phyloP scores from a whole-genome alignment of 2,797 vertebrate genomes.

The Esox masquinongy region DNA sequence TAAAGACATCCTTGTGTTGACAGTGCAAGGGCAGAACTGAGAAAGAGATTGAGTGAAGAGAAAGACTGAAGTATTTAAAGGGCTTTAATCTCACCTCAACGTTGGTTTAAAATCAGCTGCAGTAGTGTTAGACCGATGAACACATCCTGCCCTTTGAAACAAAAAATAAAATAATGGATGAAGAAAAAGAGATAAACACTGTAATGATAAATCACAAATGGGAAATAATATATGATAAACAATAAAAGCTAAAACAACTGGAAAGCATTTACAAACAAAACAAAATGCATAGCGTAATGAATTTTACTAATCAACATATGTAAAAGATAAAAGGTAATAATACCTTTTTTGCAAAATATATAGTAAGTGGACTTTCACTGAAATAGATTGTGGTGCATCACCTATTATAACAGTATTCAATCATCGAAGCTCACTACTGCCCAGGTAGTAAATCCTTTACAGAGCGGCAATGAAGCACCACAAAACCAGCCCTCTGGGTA shows the following conservation, averaged over 20 bases:
- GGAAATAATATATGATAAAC: background rate
- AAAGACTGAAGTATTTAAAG: background rate
- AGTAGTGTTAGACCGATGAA: constrained; percentile 72
- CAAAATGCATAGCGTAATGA: background rate
- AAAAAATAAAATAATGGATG: constrained; percentile 36
- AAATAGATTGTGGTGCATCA: background rate
- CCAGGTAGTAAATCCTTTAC: background rate
- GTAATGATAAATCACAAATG: background rate
- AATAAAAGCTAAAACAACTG: constrained; percentile 12
- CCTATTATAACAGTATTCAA: background rate
- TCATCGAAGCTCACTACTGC: background rate
- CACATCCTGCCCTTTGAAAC: constrained; percentile 65
- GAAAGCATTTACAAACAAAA: background rate
- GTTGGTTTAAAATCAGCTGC: constrained; percentile 66
- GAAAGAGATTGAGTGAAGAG: background rate
- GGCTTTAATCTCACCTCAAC: constrained; percentile 58
- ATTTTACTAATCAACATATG: too few species aligned
- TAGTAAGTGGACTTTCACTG: background rate
- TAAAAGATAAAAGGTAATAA: background rate
- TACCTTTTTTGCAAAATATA: background rate
- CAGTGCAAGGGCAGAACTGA: background rate
- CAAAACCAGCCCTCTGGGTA: background rate
- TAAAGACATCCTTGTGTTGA: background rate
- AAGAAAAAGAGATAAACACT: constrained; percentile 16
- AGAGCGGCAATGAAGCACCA: background rate